Conservation (phyloP, 1,140 invertebrate species). For the Drosophila biarmipes region DNA sequence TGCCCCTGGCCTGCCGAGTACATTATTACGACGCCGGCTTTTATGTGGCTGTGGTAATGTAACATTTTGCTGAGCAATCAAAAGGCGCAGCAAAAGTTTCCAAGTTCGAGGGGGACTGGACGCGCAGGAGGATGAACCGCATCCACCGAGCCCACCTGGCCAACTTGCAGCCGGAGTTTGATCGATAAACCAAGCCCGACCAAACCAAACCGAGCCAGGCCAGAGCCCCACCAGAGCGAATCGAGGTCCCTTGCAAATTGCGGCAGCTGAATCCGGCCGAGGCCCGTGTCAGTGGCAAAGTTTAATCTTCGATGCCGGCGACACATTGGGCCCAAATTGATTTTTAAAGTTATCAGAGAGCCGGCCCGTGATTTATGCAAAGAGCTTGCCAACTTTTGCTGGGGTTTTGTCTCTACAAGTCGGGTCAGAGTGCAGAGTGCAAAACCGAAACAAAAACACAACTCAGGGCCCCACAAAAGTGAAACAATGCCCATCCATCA, state of each 20-base stretch:
- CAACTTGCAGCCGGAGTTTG: conserved; percentile 54
- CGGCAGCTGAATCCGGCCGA: conserved; percentile 12
- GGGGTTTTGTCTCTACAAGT: conserved; percentile 27
- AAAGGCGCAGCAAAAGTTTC: conserved; percentile 45
- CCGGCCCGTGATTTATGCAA: conserved; percentile 51
- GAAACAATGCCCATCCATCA: conserved; percentile 52
- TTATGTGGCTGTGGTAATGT: conserved; percentile 56
- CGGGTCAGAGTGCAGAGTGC: conserved; percentile 46
- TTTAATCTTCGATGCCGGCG: conserved; percentile 52
- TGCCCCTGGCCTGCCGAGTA: conserved; percentile 26
- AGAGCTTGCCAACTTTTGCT: conserved; percentile 39
- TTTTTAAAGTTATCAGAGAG: conserved; percentile 53
- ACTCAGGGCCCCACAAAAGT: conserved; percentile 14
- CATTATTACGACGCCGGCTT: conserved; percentile 43
- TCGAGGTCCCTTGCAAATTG: conserved; percentile 43
- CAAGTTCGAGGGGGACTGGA: conserved; percentile 12
- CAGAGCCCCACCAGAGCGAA: conserved; percentile 2
- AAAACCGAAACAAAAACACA: conserved; percentile 54
- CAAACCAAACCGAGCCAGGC: not conserved
- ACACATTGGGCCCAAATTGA: conserved; percentile 57
- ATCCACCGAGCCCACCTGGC: conserved; percentile 36
- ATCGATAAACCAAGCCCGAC: conserved; percentile 46
- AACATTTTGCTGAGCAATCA: conserved; percentile 64
- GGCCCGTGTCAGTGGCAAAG: conserved; percentile 39
- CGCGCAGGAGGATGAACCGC: conserved; percentile 20